phyloP scores from a whole-genome alignment of 2,888 invertebrate genomes.

The Hedya salicella region DNA sequence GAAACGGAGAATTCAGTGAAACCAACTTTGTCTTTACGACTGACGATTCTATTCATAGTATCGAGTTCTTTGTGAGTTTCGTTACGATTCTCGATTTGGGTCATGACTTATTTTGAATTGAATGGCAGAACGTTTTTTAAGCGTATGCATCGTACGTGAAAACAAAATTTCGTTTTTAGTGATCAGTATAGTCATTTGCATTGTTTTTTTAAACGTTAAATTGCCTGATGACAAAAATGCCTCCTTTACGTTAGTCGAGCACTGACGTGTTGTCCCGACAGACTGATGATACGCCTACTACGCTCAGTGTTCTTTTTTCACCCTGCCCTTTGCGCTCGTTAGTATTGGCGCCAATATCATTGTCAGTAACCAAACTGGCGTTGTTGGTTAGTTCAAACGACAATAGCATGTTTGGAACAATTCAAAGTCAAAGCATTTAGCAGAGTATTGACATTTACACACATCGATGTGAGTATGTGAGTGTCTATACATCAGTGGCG shows the following conservation, averaged over 20 bases:
- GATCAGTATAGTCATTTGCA: not conserved
- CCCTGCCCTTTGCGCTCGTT: slow-evolving; percentile 14
- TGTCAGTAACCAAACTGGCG: slow-evolving; percentile 16
- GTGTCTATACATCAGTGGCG: no score
- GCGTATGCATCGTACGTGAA: slow-evolving; percentile 6
- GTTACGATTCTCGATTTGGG: slow-evolving; percentile 50
- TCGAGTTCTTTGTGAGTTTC: slow-evolving; percentile 50
- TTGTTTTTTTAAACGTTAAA: not conserved
- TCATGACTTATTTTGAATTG: slow-evolving; percentile 56
- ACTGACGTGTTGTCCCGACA: slow-evolving; percentile 20
- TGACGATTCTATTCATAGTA: slow-evolving; percentile 54
- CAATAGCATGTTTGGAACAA: not conserved
- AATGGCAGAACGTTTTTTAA: slow-evolving; percentile 51
- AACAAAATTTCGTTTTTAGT: not conserved
- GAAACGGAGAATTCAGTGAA: slow-evolving; percentile 42
- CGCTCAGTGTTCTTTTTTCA: slow-evolving; percentile 16
- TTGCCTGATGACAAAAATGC: no score
- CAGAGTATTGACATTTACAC: slow-evolving; percentile 2
- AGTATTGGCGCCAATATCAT: slow-evolving; percentile 29
- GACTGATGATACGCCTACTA: slow-evolving; percentile 26
- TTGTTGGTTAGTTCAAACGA: slow-evolving; percentile 5
- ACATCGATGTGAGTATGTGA: not conserved
- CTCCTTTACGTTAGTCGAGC: not conserved
- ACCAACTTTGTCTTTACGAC: slow-evolving; percentile 50
- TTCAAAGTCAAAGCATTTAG: slow-evolving; percentile 15